Conservation (phyloP, 2,888 invertebrate genomes). For the Pseudococcus longispinus region DNA sequence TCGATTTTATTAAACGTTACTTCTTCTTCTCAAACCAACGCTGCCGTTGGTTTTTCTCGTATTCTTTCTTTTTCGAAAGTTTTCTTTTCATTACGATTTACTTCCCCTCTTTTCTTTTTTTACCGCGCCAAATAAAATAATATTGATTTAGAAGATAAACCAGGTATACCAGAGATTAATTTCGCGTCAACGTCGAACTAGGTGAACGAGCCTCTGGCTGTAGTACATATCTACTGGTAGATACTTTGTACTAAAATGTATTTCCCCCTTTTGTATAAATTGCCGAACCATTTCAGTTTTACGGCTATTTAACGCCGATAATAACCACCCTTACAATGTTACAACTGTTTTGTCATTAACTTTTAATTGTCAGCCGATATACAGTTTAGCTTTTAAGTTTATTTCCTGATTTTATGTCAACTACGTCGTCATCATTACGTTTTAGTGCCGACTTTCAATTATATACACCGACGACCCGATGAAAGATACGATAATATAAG, state of each 20-base stretch:
- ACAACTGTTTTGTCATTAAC: slow-evolving; percentile 47
- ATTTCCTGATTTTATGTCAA: slow-evolving; percentile 53
- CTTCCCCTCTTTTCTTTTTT: neutral
- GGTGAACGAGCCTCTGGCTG: neutral
- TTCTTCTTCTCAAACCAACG: neutral
- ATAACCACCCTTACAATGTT: slow-evolving; percentile 53
- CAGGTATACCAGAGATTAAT: neutral
- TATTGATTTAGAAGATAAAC: neutral
- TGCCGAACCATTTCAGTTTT: slow-evolving; percentile 44
- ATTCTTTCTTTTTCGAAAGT: neutral
- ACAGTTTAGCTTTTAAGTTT: slow-evolving; percentile 54
- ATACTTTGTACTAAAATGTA: slow-evolving; percentile 4
- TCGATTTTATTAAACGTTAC: slow-evolving; percentile 46
- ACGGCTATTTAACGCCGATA: slow-evolving; percentile 51
- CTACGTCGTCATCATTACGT: neutral
- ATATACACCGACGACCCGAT: slow-evolving; percentile 6
- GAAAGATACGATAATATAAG: neutral
- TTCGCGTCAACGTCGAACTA: neutral
- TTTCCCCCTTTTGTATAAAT: neutral
- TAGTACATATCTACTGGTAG: neutral
- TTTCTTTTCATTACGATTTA: neutral
- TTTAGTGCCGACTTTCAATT: slow-evolving; percentile 25
- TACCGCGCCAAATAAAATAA: neutral
- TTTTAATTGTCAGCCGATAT: slow-evolving; percentile 54
- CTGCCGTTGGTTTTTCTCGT: neutral